phyloP scores from a whole-genome alignment of 2,797 vertebrate genomes.

The Xenentodon cancila region DNA sequence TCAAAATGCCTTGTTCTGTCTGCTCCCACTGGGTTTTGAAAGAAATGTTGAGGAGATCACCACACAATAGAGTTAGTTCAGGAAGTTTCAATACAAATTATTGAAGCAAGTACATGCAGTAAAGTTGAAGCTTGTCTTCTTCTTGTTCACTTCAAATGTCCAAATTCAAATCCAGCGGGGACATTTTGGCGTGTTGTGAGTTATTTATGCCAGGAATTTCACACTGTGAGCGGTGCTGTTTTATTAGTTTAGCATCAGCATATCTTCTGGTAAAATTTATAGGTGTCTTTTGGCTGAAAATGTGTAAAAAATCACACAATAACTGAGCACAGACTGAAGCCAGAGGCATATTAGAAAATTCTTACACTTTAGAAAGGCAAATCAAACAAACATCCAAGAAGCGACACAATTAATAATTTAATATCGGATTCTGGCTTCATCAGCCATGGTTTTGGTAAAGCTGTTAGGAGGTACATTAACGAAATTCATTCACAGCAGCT shows the following conservation, averaged over 20 bases:
- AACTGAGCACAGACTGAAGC: constrained; percentile 7
- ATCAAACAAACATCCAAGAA: background rate
- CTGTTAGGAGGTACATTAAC: background rate
- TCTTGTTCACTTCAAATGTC: background rate
- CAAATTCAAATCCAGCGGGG: constrained; percentile 15
- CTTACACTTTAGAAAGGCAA: constrained; percentile 13
- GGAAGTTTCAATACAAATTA: constrained; percentile 44
- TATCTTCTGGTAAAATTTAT: background rate
- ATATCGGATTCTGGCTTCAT: background rate
- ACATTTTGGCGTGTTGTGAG: background rate
- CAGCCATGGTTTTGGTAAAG: no score
- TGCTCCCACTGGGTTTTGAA: constrained; percentile 49
- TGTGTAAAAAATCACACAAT: constrained; percentile 19
- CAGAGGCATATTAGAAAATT: constrained; percentile 2
- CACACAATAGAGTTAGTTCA: constrained; percentile 53
- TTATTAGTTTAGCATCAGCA: constrained; percentile 20
- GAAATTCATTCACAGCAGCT: constrained; percentile 2
- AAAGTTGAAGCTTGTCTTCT: constrained; percentile 25
- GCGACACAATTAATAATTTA: constrained; percentile 2
- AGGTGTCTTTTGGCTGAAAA: constrained; percentile 11
- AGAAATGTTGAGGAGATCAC: constrained; percentile 55
- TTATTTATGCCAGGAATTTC: constrained; percentile 21
- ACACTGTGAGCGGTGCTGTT: constrained; percentile 9
- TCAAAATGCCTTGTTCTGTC: constrained; percentile 64
- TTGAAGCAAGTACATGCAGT: constrained; percentile 45